These are phyloP conservation scores for Tupaia chinensis DNA, from an alignment of 2,113 vertebrate species.

Conservation along the genomic window DNA sequence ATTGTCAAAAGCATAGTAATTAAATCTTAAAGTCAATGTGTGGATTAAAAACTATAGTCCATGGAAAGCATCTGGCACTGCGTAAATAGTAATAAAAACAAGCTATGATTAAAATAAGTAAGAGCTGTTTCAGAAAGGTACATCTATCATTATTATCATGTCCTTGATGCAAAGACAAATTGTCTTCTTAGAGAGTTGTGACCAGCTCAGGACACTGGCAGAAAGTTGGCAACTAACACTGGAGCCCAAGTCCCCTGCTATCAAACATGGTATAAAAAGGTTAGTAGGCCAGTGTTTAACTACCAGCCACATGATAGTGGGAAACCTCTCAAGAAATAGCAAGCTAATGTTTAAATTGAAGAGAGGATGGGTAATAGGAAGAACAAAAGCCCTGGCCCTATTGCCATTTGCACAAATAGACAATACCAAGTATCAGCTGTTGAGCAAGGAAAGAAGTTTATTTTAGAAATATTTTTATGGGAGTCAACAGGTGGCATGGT, in stretches of 20 bases:
- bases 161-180: neutral
- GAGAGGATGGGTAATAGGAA: neutral
- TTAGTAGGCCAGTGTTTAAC: neutral
- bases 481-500: too few species aligned
- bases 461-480: constrained; percentile 37
- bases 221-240: neutral
- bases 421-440: neutral
- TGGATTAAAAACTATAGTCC: neutral
- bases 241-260: neutral
- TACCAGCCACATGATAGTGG: neutral
- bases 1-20: neutral
- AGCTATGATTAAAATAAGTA: neutral
- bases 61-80: neutral
- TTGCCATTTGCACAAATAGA: neutral
- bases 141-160: neutral
- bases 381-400: neutral
- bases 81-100: constrained; percentile 17
- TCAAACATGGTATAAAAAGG: neutral
- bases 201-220: neutral
- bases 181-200: neutral
- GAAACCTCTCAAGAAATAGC: neutral
- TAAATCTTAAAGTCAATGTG: neutral
- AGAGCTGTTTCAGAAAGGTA: neutral
- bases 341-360: neutral
- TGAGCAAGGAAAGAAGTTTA: neutral